Evolutionary conservation across 2,113 vertebrate species (phyloP), one percentile per base, ranked within the genome.

Genomic region (Larimichthys polyactis): DNA sequence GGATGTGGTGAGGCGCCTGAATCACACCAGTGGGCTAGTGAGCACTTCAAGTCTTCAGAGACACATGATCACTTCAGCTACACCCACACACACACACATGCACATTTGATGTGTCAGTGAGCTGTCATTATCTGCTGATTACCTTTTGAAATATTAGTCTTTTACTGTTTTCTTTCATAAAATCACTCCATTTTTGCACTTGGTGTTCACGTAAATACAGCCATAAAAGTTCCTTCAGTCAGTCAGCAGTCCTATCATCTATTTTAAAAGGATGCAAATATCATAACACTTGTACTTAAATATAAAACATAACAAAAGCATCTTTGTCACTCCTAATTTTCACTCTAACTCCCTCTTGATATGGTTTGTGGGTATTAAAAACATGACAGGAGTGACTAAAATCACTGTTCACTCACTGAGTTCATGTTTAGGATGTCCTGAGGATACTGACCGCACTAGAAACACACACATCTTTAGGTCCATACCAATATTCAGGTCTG

Each of bases 31-130:
- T 8, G 51, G 57, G 66, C 58, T 63, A 49, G n/a, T 59, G 43
- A 78, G 22, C 49, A 62, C 44, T 59, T 67, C 57, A 55, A 48
- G 68, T 73, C 80, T 36, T 83, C 63, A 84, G 52, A 57, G 87
- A 66, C 79, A 79, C 88, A 90, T 78, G 78, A 86, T 77, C 27
- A 11, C 57, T 71, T 76, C 1, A 78, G 40, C 64, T 22, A 64
- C 80, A 54, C 86, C 65, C 76, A 62, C 87, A 66, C 73, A 57
- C 77, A 8, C 68, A 40, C 32, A 49, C 24, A 22, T 20, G 43
- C 24, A 54, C 66, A 48, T 68, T 27, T 78, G 58, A 57, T 75
- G 71, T 62, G 82, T 87, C 79, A 64, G 17, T n/a, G 29, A 48
- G n/a, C 40, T 64, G 54, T 80, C 44, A 75, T 58, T 74, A 75